phyloP scores from a whole-genome alignment of 2,888 invertebrate species.

The Acheta domesticus region DNA sequence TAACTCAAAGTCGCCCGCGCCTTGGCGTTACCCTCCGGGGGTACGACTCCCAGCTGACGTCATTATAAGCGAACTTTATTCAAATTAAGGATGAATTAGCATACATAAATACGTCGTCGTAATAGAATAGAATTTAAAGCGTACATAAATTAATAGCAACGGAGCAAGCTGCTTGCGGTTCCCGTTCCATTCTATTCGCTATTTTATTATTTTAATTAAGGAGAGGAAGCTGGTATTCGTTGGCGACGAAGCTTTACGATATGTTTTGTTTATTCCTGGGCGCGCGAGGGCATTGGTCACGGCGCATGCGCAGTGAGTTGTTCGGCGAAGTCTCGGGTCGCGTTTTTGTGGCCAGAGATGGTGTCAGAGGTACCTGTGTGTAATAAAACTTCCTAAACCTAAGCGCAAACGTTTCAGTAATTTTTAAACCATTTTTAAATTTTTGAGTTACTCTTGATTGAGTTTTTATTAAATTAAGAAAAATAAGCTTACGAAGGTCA shows the following conservation, averaged over 20 bases:
- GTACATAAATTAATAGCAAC: not conserved
- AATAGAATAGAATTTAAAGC: not conserved
- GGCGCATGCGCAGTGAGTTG: not conserved
- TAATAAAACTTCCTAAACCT: too few species aligned
- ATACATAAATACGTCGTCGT: not conserved
- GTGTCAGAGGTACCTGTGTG: too few species aligned
- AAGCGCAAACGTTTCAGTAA: too few species aligned
- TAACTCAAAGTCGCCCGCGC: not conserved
- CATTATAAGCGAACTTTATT: slow-evolving; percentile 18
- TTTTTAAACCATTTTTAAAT: too few species aligned
- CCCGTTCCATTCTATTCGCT: not conserved
- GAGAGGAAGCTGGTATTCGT: not conserved
- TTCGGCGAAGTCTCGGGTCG: too few species aligned
- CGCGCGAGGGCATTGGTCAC: not conserved
- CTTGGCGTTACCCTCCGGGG: not conserved
- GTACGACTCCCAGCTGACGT: not conserved
- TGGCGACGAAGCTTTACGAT: not conserved
- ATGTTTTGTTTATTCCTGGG: not conserved
- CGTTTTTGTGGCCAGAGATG: too few species aligned
- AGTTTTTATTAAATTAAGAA: too few species aligned
- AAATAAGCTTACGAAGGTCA: too few species aligned
- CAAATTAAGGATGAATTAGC: not conserved
- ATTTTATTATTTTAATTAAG: slow-evolving; percentile 10
- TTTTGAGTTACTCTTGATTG: too few species aligned
- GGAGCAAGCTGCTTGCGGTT: not conserved